Conservation (phyloP, 1,140 invertebrate species). For the Paraescarpia echinospica region DNA sequence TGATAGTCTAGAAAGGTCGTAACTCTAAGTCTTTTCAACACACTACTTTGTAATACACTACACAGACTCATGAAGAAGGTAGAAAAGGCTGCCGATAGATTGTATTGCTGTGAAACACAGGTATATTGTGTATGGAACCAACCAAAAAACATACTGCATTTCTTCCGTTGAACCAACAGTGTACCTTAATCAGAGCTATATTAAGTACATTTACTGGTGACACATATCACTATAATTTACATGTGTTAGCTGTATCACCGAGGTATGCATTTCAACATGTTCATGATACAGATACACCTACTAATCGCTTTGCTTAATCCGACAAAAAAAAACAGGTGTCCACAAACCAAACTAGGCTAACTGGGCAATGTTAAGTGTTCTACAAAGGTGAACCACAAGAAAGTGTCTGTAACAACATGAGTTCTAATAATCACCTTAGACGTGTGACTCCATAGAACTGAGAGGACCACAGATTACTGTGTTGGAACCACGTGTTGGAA, state of each 20-base stretch:
- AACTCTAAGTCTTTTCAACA: no score
- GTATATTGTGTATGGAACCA: not conserved
- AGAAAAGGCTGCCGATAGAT: no score
- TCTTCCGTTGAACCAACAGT: not conserved
- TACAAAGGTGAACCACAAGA: not conserved
- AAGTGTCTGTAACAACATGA: not conserved
- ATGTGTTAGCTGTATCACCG: not conserved
- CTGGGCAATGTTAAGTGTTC: not conserved
- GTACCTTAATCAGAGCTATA: not conserved
- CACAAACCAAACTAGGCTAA: not conserved
- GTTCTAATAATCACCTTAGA: not conserved
- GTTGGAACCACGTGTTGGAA: not conserved
- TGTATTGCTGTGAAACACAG: not conserved
- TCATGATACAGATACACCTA: not conserved
- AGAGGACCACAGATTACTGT: not conserved
- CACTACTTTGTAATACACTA: no score
- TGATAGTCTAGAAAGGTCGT: no score
- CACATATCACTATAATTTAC: not conserved
- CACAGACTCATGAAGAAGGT: no score
- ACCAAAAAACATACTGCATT: not conserved
- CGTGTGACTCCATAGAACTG: not conserved
- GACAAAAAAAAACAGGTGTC: not conserved
- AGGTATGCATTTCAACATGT: not conserved
- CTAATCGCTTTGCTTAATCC: not conserved
- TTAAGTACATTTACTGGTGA: not conserved